Percentiles rank a stretch among this genome's conserved stretches.
Evolutionary conservation across 2,113 vertebrate species (phyloP).

Genomic region (Sinocyclocheilus grahami): DNA sequence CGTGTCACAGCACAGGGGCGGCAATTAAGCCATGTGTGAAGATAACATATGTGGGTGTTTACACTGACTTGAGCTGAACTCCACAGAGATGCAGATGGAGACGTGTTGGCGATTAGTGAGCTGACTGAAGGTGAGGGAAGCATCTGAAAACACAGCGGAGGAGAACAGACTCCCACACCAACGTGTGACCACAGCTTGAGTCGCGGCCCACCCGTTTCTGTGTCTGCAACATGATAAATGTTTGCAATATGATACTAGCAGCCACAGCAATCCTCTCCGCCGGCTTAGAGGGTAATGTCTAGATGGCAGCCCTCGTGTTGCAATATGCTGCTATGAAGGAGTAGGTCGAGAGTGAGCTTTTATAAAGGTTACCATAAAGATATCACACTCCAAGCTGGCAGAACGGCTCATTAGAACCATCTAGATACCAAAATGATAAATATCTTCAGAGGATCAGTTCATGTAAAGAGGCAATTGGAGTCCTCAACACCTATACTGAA

Average conservation of each 20-base stretch:
- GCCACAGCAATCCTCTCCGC: conserved; percentile 55
- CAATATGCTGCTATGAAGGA: conserved; percentile 4
- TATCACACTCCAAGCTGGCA: conserved; percentile 28
- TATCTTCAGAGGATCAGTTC: neutral
- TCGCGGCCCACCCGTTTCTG: conserved; percentile 63
- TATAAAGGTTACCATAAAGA: conserved; percentile 47
- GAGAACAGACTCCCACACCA: conserved; percentile 15
- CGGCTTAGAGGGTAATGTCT: neutral
- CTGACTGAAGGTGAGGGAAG: conserved; percentile 11
- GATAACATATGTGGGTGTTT: conserved; percentile 20
- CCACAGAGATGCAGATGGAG: conserved; percentile 21
- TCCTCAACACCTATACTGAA: no score
- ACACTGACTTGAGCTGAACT: conserved; percentile 1
- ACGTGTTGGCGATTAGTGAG: conserved; percentile 1
- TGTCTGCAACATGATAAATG: conserved; percentile 69
- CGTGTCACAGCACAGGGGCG: conserved; percentile 1
- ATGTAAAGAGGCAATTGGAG: neutral
- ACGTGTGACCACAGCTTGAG: conserved; percentile 17
- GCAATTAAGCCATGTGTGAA: conserved; percentile 22
- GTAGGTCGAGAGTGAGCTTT: neutral
- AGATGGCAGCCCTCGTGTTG: neutral
- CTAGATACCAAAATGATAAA: neutral
- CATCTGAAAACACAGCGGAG: conserved; percentile 8
- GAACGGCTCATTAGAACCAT: neutral
- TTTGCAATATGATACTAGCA: conserved; percentile 66